phyloP scores from a whole-genome alignment of 2,113 vertebrate genomes.

The Ictalurus punctatus region DNA sequence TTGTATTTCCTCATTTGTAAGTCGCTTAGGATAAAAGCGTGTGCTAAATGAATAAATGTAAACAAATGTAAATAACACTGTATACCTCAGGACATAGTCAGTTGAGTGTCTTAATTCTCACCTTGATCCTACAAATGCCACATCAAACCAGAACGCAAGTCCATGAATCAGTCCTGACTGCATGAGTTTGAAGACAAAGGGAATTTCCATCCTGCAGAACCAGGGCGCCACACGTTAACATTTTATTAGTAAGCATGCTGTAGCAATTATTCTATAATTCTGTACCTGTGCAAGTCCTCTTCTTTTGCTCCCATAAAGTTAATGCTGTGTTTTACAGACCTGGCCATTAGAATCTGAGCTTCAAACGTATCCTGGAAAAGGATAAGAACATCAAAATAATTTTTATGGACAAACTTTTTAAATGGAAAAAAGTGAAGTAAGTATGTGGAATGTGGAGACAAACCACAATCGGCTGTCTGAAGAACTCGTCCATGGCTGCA shows the following conservation, averaged over 20 bases:
- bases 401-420: background rate
- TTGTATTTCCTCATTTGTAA: too few relatives aligned
- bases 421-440: background rate
- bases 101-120: conserved; percentile 48
- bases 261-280: background rate
- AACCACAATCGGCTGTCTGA: conserved; percentile 76
- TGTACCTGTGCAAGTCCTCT: conserved; percentile 70
- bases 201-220: conserved; percentile 77
- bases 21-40: too few relatives aligned
- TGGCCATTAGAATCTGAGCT: conserved; percentile 77
- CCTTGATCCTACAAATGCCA: conserved; percentile 79
- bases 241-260: background rate
- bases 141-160: conserved; percentile 81
- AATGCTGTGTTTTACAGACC: conserved; percentile 75
- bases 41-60: too few relatives aligned
- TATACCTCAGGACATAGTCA: background rate
- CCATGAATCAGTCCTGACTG: conserved; percentile 80
- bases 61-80: background rate
- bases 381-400: background rate
- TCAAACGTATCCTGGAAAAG: conserved; percentile 77
- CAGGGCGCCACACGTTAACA: background rate
- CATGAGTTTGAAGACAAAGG: conserved; percentile 76
- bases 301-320: conserved; percentile 76
- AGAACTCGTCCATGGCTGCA: conserved; percentile 73
- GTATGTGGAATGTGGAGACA: conserved; percentile 25